A percentile compares a stretch with the other conserved stretches of the same genome.
Evolutionary conservation across 2,113 vertebrate species (phyloP).

Genomic region (Raja brachyura): DNA sequence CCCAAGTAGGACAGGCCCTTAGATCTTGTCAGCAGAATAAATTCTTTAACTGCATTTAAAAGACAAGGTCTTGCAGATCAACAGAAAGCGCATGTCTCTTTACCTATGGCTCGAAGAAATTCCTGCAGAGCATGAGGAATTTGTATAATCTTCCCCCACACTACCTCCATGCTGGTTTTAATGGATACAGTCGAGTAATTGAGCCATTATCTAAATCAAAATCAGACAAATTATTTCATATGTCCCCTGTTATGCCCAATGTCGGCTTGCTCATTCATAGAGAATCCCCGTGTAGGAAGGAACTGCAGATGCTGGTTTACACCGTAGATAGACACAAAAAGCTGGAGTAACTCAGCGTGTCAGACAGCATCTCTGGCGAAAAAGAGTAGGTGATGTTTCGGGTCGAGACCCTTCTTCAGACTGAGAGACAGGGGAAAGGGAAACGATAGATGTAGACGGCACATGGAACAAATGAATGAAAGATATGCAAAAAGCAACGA

Average conservation of each 20-base stretch:
- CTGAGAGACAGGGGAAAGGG: too few relatives aligned
- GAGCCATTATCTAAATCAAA: neutral
- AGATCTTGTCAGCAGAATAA: neutral
- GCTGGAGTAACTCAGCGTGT: too few relatives aligned
- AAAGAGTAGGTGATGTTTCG: too few relatives aligned
- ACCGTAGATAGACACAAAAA: too few relatives aligned
- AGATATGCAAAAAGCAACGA: too few relatives aligned
- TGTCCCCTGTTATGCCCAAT: neutral
- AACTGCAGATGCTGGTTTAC: too few relatives aligned
- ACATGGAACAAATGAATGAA: too few relatives aligned
- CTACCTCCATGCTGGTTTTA: neutral
- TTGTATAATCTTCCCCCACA: neutral
- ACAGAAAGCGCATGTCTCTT: neutral
- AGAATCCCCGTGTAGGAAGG: too few relatives aligned
- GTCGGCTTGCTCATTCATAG: neutral
- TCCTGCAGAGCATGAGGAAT: neutral
- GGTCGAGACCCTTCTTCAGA: too few relatives aligned
- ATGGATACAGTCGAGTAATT: neutral
- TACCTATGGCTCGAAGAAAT: neutral
- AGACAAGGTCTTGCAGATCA: neutral
- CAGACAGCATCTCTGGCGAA: too few relatives aligned
- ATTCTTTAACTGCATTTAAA: neutral
- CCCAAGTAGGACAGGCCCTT: too few relatives aligned
- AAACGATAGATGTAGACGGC: too few relatives aligned
- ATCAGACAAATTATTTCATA: neutral